Conservation (phyloP, 2,113 vertebrate species). For the Clinocottus analis region DNA sequence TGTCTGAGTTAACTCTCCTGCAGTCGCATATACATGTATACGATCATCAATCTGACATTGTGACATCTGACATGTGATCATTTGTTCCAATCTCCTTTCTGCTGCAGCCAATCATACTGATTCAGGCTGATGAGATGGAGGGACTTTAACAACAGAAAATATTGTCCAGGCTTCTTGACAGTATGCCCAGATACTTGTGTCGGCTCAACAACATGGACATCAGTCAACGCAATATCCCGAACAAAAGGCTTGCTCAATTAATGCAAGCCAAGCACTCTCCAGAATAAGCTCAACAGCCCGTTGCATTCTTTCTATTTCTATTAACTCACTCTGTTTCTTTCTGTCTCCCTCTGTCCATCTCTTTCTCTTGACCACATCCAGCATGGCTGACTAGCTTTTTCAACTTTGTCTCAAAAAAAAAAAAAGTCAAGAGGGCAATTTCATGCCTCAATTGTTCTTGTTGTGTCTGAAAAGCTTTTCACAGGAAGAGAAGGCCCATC, state of each 20-base stretch:
- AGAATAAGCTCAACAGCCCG: conserved; percentile 11
- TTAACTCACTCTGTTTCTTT: conserved; percentile 30
- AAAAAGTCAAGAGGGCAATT: conserved; percentile 74
- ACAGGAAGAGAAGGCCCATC: conserved; percentile 25
- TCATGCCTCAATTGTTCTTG: conserved; percentile 65
- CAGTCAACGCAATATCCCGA: conserved; percentile 6
- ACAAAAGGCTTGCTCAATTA: conserved; percentile 5
- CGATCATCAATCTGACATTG: neutral
- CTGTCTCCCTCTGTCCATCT: conserved; percentile 18
- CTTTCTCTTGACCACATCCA: conserved; percentile 45
- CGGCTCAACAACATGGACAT: conserved; percentile 24
- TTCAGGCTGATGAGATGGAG: conserved; percentile 18
- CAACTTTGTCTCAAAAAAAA: conserved; percentile 64
- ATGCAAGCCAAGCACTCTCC: conserved; percentile 5
- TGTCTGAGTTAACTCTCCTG: neutral
- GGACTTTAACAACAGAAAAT: conserved; percentile 11
- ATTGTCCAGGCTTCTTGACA: conserved; percentile 10
- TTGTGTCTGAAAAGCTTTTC: conserved; percentile 67
- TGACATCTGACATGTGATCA: neutral
- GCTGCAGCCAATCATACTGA: conserved; percentile 6
- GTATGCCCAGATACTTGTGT: conserved; percentile 7
- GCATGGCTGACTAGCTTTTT: conserved; percentile 54
- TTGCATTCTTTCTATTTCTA: conserved; percentile 26
- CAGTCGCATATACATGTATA: neutral
- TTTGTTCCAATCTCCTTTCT: conserved; percentile 6